phyloP scores from a whole-genome alignment of 2,113 vertebrate genomes.

The Tetrax tetrax region DNA sequence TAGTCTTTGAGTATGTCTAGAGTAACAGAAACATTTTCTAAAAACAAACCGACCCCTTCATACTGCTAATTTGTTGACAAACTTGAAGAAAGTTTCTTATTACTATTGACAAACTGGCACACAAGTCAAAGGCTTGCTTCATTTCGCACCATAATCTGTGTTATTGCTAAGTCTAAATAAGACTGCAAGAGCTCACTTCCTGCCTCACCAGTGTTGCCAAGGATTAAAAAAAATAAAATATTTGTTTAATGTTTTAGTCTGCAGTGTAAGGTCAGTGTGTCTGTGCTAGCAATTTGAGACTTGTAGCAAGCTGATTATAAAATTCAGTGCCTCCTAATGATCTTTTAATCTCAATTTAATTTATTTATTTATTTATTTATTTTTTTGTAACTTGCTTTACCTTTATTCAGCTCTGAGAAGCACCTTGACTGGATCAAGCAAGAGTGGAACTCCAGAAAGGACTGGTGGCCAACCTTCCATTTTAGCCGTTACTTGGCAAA shows the following conservation, averaged over 20 bases:
- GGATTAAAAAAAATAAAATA: neutral
- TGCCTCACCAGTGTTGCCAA: neutral
- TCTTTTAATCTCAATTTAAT: neutral
- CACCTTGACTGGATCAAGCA: conserved; percentile 62
- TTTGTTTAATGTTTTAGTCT: neutral
- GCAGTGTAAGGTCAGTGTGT: neutral
- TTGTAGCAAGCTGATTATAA: neutral
- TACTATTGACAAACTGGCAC: neutral
- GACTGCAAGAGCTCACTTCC: neutral
- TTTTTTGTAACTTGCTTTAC: neutral
- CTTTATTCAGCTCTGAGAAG: conserved; percentile 39
- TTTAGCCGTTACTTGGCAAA: conserved; percentile 82
- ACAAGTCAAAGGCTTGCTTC: neutral
- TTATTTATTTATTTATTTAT: neutral
- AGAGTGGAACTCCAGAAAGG: conserved; percentile 81
- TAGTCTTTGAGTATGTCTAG: neutral
- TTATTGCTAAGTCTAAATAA: neutral
- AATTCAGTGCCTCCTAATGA: neutral
- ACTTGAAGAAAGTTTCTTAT: neutral
- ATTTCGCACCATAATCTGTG: neutral
- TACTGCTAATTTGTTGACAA: neutral
- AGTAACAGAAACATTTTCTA: neutral
- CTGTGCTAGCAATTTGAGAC: neutral
- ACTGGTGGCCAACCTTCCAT: conserved; percentile 90
- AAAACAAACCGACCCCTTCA: neutral